These are phyloP conservation scores for Elysia crispata DNA, from an alignment of 2,888 invertebrate species.

Conservation along the genomic window DNA sequence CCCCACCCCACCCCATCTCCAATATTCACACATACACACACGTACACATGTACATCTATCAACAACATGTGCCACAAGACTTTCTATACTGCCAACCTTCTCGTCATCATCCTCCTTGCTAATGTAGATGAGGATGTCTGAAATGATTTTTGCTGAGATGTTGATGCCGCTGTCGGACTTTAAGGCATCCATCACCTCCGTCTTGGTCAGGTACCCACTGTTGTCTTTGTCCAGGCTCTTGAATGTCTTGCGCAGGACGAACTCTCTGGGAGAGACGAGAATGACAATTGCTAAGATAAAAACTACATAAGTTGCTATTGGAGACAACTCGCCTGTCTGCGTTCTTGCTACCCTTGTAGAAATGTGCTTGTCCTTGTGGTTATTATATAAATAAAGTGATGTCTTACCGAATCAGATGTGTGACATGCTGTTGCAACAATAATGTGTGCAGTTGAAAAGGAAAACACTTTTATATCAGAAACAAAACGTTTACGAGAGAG, in stretches of 20 bases:
- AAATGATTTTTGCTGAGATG: constrained; percentile 61
- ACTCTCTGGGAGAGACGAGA: constrained; percentile 64
- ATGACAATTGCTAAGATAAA: no score
- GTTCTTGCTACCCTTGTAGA: no score
- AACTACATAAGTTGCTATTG: no score
- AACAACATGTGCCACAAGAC: background rate
- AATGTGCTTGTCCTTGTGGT: no score
- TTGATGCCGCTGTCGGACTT: constrained; percentile 58
- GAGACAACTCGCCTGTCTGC: no score
- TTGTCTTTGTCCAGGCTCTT: constrained; percentile 63
- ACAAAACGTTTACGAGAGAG: no score
- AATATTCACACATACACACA: background rate
- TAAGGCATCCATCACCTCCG: constrained; percentile 62
- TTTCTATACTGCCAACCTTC: background rate
- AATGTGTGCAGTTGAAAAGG: no score
- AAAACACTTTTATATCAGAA: no score
- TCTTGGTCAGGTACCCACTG: constrained; percentile 64
- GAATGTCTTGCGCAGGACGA: constrained; percentile 64
- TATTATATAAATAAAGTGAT: no score
- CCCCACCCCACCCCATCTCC: background rate
- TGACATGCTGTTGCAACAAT: no score
- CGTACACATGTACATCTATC: background rate
- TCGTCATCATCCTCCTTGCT: constrained; percentile 52
- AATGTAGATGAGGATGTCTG: constrained; percentile 61
- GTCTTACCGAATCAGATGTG: no score